Base-by-base conservation (phyloP, 2,113 vertebrate genomes). In the Heterotilapia buettikoferi region DNA sequence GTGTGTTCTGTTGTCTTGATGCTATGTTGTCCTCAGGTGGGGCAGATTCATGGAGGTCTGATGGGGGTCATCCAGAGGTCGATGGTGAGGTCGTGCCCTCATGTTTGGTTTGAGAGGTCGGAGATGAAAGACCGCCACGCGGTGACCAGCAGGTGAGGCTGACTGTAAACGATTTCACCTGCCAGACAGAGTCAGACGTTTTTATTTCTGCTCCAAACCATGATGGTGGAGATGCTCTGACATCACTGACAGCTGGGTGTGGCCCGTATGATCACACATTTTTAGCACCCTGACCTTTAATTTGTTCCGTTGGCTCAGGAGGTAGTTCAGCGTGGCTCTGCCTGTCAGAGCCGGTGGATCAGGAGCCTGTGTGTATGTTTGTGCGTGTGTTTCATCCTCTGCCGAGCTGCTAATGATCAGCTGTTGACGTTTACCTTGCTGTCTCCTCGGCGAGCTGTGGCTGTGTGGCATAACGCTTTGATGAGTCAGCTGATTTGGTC, bases 51-150 rank as follows among this genome's bases (percentile, higher is more conserved):
- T 1, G 97, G 98, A 2, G 98, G 98, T 2, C 93, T 99, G 56
- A 95, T 99, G 98, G 98, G 98, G 21, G 54, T 99, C 87, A 96
- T 99, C 43, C 98, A 99, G 95, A 97, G 97, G 96, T 97, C 98
- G 3, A 98, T 98, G 2, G 97, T 97, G 38, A 97, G 96, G 88
- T 97, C 98, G 10, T 99, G 98, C 90, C 98, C 98, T 50, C 98
- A 99, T 2, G 96, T 99, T 38, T 99, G 98, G 98, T 99, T 99
- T 83, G 98, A 99, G 91, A 97, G 98, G 85, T 98, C 97, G 0
- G 98, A 99, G 94, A 97, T 99, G 86, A 98, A 97, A 88, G 98
- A 99, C 90, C 97, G 98, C 52, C 96, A 98, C 54, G 93, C 98
- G 10, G 98, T 99, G 92, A 97, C 97, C 50, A 97, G 96, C 94